These are phyloP conservation scores for Magallana nippona DNA, from an alignment of 2,888 invertebrate genomes.

Conservation along the genomic window DNA sequence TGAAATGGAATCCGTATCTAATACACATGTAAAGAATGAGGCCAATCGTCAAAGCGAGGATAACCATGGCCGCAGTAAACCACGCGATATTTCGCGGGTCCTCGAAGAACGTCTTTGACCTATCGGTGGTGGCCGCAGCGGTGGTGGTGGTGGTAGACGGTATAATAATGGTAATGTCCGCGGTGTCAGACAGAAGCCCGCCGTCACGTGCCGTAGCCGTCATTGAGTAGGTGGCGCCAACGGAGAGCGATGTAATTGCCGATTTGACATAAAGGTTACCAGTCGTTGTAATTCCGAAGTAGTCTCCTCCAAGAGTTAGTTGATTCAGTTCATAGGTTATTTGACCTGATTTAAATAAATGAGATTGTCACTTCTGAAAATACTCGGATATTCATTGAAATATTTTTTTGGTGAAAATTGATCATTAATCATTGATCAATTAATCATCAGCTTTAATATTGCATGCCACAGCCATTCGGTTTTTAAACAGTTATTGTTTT, in stretches of 20 bases:
- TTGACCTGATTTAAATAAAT: slow-evolving; percentile 29
- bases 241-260: background rate
- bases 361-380: background rate
- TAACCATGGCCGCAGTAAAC: slow-evolving; percentile 44
- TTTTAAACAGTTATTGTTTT: too few relatives aligned
- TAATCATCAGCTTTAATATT: too few relatives aligned
- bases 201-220: slow-evolving; percentile 43
- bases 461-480: too few relatives aligned
- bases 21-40: slow-evolving; percentile 5
- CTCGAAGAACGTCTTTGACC: slow-evolving; percentile 51
- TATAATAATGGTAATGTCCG: slow-evolving; percentile 38
- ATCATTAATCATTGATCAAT: too few relatives aligned
- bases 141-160: slow-evolving; percentile 55
- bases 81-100: slow-evolving; percentile 55
- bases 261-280: slow-evolving; percentile 43
- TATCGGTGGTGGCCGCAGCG: slow-evolving; percentile 53
- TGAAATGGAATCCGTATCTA: slow-evolving; percentile 20
- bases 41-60: background rate
- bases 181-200: slow-evolving; percentile 20
- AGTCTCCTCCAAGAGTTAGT: slow-evolving; percentile 41
- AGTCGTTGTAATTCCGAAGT: slow-evolving; percentile 48
- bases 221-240: slow-evolving; percentile 26
- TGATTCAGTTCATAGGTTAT: slow-evolving; percentile 54
- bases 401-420: too few relatives aligned
- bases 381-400: background rate